Conservation (phyloP, 2,888 invertebrate species). For the Ferdinandea cuprea region DNA sequence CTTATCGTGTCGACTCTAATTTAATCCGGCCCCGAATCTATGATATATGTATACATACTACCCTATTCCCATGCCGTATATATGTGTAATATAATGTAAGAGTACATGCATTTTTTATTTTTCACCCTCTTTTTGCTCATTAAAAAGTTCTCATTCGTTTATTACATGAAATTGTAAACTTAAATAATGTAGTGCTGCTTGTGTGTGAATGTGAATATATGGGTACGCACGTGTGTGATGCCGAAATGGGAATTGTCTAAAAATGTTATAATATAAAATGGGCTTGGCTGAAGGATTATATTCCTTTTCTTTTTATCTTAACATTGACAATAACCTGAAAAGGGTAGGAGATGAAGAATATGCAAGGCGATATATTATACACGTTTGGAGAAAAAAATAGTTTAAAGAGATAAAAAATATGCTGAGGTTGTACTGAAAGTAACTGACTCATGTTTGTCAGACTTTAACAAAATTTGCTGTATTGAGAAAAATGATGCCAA, state of each 20-base stretch:
- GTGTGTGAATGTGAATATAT: background rate
- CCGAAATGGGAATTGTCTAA: constrained; percentile 50
- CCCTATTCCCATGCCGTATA: background rate
- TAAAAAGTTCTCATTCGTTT: constrained; percentile 58
- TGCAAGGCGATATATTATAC: background rate
- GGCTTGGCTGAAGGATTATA: constrained; percentile 54
- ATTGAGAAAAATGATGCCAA: no score
- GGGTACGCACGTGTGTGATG: constrained; percentile 31
- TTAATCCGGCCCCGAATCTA: no score
- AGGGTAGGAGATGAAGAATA: background rate
- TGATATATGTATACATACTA: background rate
- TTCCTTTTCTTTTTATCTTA: constrained; percentile 48
- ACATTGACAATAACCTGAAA: background rate
- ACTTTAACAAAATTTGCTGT: no score
- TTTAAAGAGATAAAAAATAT: no score
- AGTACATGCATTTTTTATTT: constrained; percentile 50
- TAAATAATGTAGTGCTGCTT: constrained; percentile 46
- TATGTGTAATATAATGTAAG: background rate
- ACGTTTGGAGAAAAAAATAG: no score
- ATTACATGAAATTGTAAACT: constrained; percentile 54
- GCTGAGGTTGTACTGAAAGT: no score
- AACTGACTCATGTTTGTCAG: no score
- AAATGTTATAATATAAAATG: constrained; percentile 54
- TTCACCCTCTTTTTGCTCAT: constrained; percentile 55
- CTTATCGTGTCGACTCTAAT: no score